Percentiles rank a stretch among this genome's conserved stretches.
Evolutionary conservation across 2,888 invertebrate genomes (phyloP).

Genomic region (Hermaeophaga mercurialis): DNA sequence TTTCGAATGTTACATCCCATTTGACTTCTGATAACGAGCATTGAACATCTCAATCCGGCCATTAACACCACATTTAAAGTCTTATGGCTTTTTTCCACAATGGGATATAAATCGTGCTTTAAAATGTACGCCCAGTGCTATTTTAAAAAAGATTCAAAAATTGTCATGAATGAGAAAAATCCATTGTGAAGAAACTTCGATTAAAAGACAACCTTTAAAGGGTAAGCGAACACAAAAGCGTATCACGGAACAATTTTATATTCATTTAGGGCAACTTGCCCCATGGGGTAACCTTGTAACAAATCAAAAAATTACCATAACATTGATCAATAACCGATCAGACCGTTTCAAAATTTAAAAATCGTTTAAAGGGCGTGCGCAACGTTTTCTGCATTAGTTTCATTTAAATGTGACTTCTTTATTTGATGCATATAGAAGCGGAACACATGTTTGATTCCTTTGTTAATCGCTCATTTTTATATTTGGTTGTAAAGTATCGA

Average conservation of each 20-base stretch:
- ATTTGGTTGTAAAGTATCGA: slow-evolving; percentile 40
- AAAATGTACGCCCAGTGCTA: slow-evolving; percentile 53
- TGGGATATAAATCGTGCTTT: slow-evolving; percentile 52
- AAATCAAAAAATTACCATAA: slow-evolving; percentile 56
- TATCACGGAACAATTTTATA: slow-evolving; percentile 53
- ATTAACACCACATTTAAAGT: slow-evolving; percentile 55
- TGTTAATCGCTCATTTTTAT: slow-evolving; percentile 23
- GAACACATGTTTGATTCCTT: slow-evolving; percentile 44
- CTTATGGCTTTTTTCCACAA: slow-evolving; percentile 41
- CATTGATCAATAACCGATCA: slow-evolving; percentile 51
- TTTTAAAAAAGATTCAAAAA: slow-evolving; percentile 36
- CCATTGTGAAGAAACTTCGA: slow-evolving; percentile 50
- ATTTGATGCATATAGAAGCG: slow-evolving; percentile 50
- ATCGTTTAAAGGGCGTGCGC: slow-evolving; percentile 52
- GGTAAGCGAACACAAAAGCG: slow-evolving; percentile 39
- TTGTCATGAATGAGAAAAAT: slow-evolving; percentile 48
- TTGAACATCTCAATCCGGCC: slow-evolving; percentile 53
- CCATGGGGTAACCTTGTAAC: slow-evolving; percentile 54
- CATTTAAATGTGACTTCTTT: slow-evolving; percentile 52
- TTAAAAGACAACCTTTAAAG: slow-evolving; percentile 45
- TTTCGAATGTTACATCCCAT: slow-evolving; percentile 34
- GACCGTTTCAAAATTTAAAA: slow-evolving; percentile 50
- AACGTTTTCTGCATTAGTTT: slow-evolving; percentile 48
- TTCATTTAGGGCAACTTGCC: slow-evolving; percentile 55
- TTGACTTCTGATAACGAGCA: slow-evolving; percentile 33